phyloP scores from a whole-genome alignment of 1,140 invertebrate genomes.

The Probaryconus sp. region DNA sequence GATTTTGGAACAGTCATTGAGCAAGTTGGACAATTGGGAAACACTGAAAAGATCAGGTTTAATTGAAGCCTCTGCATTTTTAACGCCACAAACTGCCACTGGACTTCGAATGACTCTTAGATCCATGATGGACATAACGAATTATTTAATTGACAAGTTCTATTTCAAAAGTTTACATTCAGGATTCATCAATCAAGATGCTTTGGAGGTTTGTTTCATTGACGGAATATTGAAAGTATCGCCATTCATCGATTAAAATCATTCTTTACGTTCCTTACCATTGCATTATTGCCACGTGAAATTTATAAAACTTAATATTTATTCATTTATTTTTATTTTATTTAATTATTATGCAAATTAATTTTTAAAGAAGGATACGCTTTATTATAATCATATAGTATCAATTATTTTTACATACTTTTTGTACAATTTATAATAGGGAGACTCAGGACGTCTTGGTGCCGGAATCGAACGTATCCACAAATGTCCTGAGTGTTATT shows the following conservation, averaged over 20 bases:
- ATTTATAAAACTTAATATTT: too few species aligned
- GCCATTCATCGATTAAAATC: constrained; percentile 2
- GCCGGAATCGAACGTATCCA: too few species aligned
- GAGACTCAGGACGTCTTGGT: too few species aligned
- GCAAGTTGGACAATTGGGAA: constrained; percentile 14
- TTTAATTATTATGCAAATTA: neutral
- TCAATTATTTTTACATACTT: too few species aligned
- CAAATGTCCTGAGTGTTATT: too few species aligned
- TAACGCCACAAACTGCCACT: constrained; percentile 8
- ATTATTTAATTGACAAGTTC: constrained; percentile 11
- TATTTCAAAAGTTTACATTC: constrained; percentile 4
- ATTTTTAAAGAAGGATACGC: constrained; percentile 5
- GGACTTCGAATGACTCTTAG: constrained; percentile 9
- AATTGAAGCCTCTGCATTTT: constrained; percentile 1
- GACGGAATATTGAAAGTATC: constrained; percentile 2
- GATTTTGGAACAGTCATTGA: constrained; percentile 11
- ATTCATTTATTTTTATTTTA: too few species aligned
- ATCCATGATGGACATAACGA: constrained; percentile 1
- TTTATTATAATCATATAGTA: constrained; percentile 4
- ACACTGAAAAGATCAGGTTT: neutral
- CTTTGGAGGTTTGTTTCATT: neutral
- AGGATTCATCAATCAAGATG: constrained; percentile 24
- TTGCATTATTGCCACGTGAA: too few species aligned
- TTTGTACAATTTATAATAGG: too few species aligned
- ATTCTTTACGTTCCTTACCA: too few species aligned